These are phyloP conservation scores for Agrotis puta DNA, from an alignment of 2,888 invertebrate species.

Conservation along the genomic window DNA sequence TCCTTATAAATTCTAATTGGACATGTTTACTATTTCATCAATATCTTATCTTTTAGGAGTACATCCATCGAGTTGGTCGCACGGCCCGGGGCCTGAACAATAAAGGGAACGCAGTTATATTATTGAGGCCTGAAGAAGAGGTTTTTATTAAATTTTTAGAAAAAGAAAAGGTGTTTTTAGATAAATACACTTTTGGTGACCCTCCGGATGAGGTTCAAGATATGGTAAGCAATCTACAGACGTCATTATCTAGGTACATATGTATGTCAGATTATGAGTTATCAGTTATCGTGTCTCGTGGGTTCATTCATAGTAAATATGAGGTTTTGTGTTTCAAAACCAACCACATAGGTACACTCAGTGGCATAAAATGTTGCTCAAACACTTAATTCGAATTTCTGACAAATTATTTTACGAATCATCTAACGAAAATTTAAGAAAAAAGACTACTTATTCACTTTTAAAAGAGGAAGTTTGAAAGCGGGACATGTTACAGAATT, in stretches of 20 bases:
- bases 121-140: conserved; percentile 97
- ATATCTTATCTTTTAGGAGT: conserved; percentile 93
- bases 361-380: neutral
- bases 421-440: too few relatives aligned
- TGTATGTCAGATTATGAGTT: too few relatives aligned
- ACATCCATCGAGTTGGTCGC: conserved; percentile 99
- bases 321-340: too few relatives aligned
- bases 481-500: too few relatives aligned
- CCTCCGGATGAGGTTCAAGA: conserved; percentile 78
- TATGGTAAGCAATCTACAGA: conserved; percentile 74
- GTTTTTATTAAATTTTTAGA: conserved; percentile 97
- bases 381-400: neutral
- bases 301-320: too few relatives aligned
- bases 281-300: too few relatives aligned
- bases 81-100: conserved; percentile 98
- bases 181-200: conserved; percentile 93
- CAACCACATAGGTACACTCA: neutral
- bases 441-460: too few relatives aligned
- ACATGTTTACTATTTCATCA: conserved; percentile 33
- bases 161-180: conserved; percentile 97
- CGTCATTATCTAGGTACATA: too few relatives aligned
- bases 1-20: conserved; percentile 33
- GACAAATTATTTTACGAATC: neutral
- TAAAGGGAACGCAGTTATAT: conserved; percentile 97
- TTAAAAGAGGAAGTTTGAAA: too few relatives aligned